phyloP scores from a whole-genome alignment of 2,888 invertebrate species.

The Trisateles emortualis region DNA sequence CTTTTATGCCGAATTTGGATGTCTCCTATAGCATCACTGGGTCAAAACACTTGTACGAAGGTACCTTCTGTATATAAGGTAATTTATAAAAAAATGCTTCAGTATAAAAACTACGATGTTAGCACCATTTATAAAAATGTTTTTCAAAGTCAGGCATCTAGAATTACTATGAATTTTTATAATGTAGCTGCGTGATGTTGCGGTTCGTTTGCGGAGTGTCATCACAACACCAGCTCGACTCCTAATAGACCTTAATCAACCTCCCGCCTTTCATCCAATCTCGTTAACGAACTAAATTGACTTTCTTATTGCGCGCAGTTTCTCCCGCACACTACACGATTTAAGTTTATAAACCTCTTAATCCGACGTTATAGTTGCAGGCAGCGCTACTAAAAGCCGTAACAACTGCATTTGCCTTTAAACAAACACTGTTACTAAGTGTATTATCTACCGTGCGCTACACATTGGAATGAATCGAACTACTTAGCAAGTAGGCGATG shows the following conservation, averaged over 20 bases:
- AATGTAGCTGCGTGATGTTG: conserved; percentile 46
- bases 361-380: conserved; percentile 64
- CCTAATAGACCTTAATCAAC: conserved; percentile 77
- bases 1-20: too few relatives aligned
- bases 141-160: background rate
- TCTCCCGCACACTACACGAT: conserved; percentile 61
- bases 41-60: too few relatives aligned
- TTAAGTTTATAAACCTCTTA: conserved; percentile 71
- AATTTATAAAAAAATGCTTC: background rate
- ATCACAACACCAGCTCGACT: conserved; percentile 60
- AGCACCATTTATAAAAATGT: background rate
- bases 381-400: conserved; percentile 65
- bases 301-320: conserved; percentile 72
- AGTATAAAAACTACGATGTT: background rate
- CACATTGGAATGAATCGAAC: conserved; percentile 70
- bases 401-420: conserved; percentile 75
- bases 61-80: background rate
- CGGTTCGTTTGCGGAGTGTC: conserved; percentile 67
- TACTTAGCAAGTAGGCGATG: conserved; percentile 69
- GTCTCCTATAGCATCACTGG: too few relatives aligned
- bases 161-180: conserved; percentile 7
- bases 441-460: conserved; percentile 68
- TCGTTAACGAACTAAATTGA: conserved; percentile 78
- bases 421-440: conserved; percentile 71
- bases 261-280: conserved; percentile 74